Percentiles rank a stretch among this genome's conserved stretches.
Evolutionary conservation across 2,113 vertebrate species (phyloP).

Genomic region (Ranitomeya variabilis): DNA sequence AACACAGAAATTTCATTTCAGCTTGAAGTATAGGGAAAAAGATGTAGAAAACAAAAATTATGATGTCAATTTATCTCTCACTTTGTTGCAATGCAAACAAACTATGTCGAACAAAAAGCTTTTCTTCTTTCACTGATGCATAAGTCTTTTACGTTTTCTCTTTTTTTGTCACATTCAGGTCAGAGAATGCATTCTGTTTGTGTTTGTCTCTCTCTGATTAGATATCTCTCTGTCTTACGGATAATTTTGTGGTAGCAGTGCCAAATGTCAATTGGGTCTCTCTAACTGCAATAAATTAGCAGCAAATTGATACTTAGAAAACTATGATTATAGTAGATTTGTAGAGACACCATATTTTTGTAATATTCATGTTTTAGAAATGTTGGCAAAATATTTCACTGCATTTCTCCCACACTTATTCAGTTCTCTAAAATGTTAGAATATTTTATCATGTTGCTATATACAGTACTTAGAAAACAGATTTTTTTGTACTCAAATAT

Average conservation of each 20-base stretch:
- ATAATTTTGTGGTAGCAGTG: not conserved
- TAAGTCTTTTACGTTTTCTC: not conserved
- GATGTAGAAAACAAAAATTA: not conserved
- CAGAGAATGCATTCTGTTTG: not conserved
- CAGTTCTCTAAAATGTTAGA: not conserved
- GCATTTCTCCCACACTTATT: not conserved
- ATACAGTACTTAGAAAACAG: not conserved
- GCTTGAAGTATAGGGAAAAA: not conserved
- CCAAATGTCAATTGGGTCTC: conserved; percentile 2
- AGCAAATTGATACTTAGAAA: conserved; percentile 1
- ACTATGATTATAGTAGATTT: not conserved
- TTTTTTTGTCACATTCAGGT: not conserved
- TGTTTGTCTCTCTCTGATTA: not conserved
- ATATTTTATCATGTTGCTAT: not conserved
- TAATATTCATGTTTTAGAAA: not conserved
- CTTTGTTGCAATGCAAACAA: not conserved
- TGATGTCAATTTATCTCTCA: not conserved
- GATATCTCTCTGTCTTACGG: not conserved
- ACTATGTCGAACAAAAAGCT: not conserved
- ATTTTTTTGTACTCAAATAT: not conserved
- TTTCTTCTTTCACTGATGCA: not conserved
- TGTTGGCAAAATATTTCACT: conserved; percentile 22
- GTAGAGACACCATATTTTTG: not conserved
- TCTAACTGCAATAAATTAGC: not conserved
- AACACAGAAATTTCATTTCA: not conserved